Conservation (phyloP, 1,140 invertebrate genomes). For the Zeugodacus cucurbitae region DNA sequence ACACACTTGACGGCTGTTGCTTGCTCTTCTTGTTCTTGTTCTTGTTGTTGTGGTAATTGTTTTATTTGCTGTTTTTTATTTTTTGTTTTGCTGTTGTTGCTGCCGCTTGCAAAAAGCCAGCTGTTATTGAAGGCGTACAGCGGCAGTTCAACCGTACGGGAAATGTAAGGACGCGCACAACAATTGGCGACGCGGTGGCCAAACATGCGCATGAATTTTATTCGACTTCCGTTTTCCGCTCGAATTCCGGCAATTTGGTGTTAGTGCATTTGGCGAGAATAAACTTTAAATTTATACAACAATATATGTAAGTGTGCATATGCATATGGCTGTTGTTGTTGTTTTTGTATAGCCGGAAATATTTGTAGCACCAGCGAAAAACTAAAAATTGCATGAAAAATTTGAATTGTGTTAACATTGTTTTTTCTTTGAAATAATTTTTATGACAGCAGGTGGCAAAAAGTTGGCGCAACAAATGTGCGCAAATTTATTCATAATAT, state of each 20-base stretch:
- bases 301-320: background rate
- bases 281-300: background rate
- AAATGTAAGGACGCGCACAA: background rate
- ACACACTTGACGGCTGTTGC: slow-evolving; percentile 17
- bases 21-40: background rate
- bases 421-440: background rate
- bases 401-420: background rate
- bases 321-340: background rate
- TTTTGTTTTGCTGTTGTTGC: background rate
- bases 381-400: background rate
- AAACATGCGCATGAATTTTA: slow-evolving; percentile 30
- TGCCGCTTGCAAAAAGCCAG: slow-evolving; percentile 19
- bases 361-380: background rate
- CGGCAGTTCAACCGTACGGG: background rate
- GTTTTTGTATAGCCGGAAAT: background rate
- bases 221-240: slow-evolving; percentile 29
- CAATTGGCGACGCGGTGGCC: background rate
- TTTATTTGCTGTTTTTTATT: background rate
- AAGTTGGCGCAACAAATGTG: background rate
- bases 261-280: slow-evolving; percentile 7
- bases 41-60: background rate
- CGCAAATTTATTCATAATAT: too few species aligned
- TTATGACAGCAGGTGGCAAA: background rate
- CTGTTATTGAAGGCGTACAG: background rate
- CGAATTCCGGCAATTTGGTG: slow-evolving; percentile 3